Conservation (phyloP, 2,888 invertebrate genomes). For the Dendrolimus pini region DNA sequence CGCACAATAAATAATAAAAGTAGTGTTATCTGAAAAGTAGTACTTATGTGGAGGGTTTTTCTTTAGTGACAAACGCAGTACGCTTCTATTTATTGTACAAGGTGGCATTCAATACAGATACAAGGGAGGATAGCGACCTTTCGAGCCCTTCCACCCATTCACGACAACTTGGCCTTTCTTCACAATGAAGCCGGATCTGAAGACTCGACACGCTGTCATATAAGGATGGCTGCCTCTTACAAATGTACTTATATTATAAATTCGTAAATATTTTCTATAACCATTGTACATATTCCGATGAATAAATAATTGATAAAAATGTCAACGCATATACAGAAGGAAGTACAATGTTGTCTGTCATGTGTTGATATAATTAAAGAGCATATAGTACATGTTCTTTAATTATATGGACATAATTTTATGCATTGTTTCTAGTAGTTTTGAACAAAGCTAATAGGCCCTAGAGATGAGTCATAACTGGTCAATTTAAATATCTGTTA, state of each 20-base stretch:
- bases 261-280: background rate
- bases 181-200: conserved; percentile 45
- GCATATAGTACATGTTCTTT: too few relatives aligned
- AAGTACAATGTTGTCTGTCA: too few relatives aligned
- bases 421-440: too few relatives aligned
- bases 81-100: conserved; percentile 37
- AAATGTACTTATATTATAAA: background rate
- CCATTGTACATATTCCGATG: background rate
- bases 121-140: conserved; percentile 49
- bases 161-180: conserved; percentile 54
- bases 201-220: conserved; percentile 26
- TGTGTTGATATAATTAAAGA: too few relatives aligned
- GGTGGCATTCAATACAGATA: conserved; percentile 44
- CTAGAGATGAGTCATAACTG: too few relatives aligned
- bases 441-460: too few relatives aligned
- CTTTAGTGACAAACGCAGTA: conserved; percentile 9
- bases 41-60: background rate
- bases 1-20: background rate
- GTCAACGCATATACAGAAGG: too few relatives aligned
- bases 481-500: too few relatives aligned
- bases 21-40: background rate
- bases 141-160: conserved; percentile 43
- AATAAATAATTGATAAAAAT: too few relatives aligned
- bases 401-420: too few relatives aligned
- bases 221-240: conserved; percentile 16